Base-by-base conservation (phyloP, 2,888 invertebrate species). In the Heteromurus nitidus region DNA sequence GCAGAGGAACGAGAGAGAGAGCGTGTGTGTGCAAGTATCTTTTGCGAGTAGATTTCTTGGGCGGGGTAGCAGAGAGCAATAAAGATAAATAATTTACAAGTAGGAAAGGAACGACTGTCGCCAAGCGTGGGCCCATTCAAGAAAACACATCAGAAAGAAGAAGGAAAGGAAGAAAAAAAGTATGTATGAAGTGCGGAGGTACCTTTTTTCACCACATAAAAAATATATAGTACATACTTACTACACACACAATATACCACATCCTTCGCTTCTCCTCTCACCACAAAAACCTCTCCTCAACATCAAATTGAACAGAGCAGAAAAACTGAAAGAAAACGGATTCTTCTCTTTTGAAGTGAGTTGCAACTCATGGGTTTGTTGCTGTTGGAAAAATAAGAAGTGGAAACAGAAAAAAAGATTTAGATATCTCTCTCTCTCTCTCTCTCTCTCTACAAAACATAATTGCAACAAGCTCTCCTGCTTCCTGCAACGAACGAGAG, bases 61-160 rank as follows among this genome's bases (percentile, higher is more conserved):
- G 81, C 77, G 83, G 76, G 67, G 67, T 72, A 76, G 80, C 69
- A 72, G 65, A 67, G 69, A 82, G 83, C 83, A 83, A 83, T 83
- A 83, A 83, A 80, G 83, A 83, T 83, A 83, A 80, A 83, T 83
- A 83, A 83, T 83, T 83, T 83, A 83, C 80, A 80, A 80, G 79
- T 65, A 72, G 77, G 50, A 65, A 75, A 58, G 64, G 62, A 70
- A 60, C 58, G 75, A 80, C 79, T 82, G 82, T 82, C 82, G 80
- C 82, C 82, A 80, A 77, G 20, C 9, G 50, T n/a, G 36, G 47
- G 22, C 20, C 36, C 42, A 70, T 70, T 31, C 13, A 60, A 73
- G 31, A 18, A n/a, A 13, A n/a, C 26, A 53, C 47, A 24, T 11
- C 31, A 22, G 73, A 30, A 74, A 65, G 64, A 64, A 62, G 62